Evolutionary conservation across 2,888 invertebrate species (phyloP).

Genomic region (Dasypolia templi): DNA sequence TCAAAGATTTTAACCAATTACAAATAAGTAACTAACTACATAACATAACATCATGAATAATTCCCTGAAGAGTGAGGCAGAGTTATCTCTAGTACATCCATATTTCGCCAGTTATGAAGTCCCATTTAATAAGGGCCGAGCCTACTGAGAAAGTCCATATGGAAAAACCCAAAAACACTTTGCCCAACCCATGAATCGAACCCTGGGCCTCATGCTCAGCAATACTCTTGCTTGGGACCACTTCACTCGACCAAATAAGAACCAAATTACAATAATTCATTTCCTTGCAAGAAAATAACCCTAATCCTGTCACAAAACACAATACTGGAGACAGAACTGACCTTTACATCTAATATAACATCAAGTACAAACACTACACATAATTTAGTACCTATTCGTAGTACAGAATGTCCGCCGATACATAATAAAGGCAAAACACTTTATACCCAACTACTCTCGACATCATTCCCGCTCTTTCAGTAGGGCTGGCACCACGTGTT

Average conservation of each 20-base stretch:
- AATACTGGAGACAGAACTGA: not conserved
- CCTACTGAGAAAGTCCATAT: not conserved
- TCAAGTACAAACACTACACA: constrained; percentile 9
- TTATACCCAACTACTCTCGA: constrained; percentile 40
- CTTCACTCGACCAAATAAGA: not conserved
- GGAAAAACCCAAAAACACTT: not conserved
- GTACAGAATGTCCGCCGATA: constrained; percentile 46
- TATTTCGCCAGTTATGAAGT: too few relatives aligned
- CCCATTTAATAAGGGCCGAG: too few relatives aligned
- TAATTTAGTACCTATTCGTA: not conserved
- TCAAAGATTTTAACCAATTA: too few relatives aligned
- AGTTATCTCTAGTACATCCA: too few relatives aligned
- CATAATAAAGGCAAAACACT: constrained; percentile 55
- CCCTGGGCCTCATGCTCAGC: not conserved
- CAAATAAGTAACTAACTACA: too few relatives aligned
- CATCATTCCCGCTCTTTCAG: constrained; percentile 41
- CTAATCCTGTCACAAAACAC: not conserved
- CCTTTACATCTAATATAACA: not conserved
- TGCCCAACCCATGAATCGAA: not conserved
- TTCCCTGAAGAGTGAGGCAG: too few relatives aligned
- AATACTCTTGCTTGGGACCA: not conserved
- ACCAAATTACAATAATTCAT: not conserved
- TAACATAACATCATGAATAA: too few relatives aligned
- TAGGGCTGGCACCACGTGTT: constrained; percentile 46
- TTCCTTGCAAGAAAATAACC: not conserved